Percentiles rank a stretch among this genome's conserved stretches.
Conservation (phyloP, 2,888 invertebrate species). For the Dasypolia templi region DNA sequence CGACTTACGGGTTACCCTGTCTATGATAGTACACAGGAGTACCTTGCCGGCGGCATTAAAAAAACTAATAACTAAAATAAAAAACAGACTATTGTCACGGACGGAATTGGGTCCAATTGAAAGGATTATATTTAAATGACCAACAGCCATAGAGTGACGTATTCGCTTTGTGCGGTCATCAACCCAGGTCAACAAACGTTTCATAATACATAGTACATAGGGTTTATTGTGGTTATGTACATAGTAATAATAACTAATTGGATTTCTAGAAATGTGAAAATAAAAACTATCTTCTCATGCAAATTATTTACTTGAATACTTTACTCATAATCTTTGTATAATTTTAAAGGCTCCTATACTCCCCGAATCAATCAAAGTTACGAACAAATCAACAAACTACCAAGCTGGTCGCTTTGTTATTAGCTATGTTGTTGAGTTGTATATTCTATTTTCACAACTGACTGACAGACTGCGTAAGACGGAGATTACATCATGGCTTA, state of each 20-base stretch:
- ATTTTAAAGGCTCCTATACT: not conserved
- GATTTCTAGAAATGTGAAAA: too few species aligned
- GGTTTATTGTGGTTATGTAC: too few species aligned
- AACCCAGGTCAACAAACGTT: constrained; percentile 25
- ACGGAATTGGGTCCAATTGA: not conserved
- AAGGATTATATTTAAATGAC: not conserved
- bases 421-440: not conserved
- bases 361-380: too few species aligned
- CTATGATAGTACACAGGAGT: too few species aligned
- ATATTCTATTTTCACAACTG: not conserved
- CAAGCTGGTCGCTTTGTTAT: not conserved
- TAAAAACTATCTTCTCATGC: too few species aligned
- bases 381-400: too few species aligned
- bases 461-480: constrained; percentile 4
- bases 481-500: constrained; percentile 26
- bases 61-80: too few species aligned
- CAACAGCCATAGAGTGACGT: not conserved
- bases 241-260: too few species aligned
- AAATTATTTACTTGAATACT: not conserved
- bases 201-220: too few species aligned
- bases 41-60: too few species aligned
- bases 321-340: not conserved
- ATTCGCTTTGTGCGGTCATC: not conserved
- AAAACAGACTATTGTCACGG: too few species aligned
- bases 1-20: too few species aligned